Evolutionary conservation across 2,113 vertebrate genomes (phyloP).

Genomic region (Argyrosomus japonicus): DNA sequence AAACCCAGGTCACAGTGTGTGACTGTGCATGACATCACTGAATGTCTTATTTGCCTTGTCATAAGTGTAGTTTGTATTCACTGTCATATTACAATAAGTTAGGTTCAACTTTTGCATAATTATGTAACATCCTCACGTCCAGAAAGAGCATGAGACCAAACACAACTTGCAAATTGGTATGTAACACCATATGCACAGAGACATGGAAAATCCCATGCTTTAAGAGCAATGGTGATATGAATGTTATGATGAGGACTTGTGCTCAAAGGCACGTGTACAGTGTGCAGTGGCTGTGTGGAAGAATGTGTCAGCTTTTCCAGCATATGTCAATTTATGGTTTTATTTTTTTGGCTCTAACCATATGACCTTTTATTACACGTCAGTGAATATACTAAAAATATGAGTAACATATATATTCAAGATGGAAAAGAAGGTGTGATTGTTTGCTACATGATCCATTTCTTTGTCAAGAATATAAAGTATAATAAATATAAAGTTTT

Average conservation of each 20-base stretch:
- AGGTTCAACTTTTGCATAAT: background rate
- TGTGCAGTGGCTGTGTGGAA: background rate
- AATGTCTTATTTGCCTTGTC: background rate
- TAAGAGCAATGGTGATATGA: background rate
- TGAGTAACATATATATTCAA: background rate
- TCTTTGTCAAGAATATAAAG: too few species aligned
- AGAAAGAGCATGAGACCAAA: background rate
- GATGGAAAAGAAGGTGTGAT: too few species aligned
- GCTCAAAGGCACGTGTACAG: too few species aligned
- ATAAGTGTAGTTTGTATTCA: background rate
- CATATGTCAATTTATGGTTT: background rate
- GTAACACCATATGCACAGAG: slow-evolving; percentile 20
- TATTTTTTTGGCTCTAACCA: background rate
- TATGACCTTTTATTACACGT: background rate
- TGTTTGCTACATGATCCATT: too few species aligned
- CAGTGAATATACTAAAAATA: background rate
- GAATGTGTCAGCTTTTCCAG: background rate
- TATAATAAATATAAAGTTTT: too few species aligned
- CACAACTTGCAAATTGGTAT: background rate
- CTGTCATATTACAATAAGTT: too few species aligned
- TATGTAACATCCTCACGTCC: background rate
- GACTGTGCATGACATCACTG: background rate
- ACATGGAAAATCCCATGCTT: slow-evolving; percentile 50
- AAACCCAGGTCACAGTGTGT: background rate
- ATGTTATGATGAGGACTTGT: background rate